phyloP scores from a whole-genome alignment of 1,140 invertebrate genomes.

The Pseudomyrmex gracilis region DNA sequence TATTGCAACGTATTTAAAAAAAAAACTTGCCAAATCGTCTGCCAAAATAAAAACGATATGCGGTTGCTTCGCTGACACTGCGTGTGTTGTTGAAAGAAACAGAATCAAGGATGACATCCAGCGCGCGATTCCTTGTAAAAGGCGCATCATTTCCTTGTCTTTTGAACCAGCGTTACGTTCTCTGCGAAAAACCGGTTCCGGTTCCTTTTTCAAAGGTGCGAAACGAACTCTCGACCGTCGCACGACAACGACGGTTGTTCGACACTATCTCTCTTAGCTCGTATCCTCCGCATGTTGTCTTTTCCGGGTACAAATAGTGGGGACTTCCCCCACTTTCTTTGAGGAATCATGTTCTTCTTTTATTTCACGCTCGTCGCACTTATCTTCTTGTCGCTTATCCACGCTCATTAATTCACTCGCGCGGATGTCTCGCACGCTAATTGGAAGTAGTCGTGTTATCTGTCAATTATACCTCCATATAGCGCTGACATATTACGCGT shows the following conservation, averaged over 20 bases:
- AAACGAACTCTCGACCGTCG: background rate
- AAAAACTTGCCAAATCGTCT: slow-evolving; percentile 89
- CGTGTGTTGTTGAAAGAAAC: background rate
- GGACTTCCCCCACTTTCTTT: slow-evolving; percentile 55
- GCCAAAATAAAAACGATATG: slow-evolving; percentile 89
- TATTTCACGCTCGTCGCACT: background rate
- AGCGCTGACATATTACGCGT: background rate
- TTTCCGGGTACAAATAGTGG: slow-evolving; percentile 42
- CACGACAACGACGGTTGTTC: slow-evolving; percentile 17
- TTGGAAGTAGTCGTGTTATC: slow-evolving; percentile 12
- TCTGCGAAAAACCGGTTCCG: slow-evolving; percentile 20
- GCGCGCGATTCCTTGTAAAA: background rate
- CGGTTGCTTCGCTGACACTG: slow-evolving; percentile 76
- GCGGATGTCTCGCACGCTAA: background rate
- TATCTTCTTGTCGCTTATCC: background rate
- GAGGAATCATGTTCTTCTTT: background rate
- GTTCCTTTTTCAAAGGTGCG: background rate
- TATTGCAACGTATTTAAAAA: background rate
- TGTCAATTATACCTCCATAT: slow-evolving; percentile 8
- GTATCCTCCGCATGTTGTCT: slow-evolving; percentile 25
- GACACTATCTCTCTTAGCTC: slow-evolving; percentile 46
- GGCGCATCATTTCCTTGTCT: background rate
- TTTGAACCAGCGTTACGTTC: background rate
- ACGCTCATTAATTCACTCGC: slow-evolving; percentile 14
- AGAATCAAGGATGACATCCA: slow-evolving; percentile 16